phyloP scores from a whole-genome alignment of 2,113 vertebrate genomes.

The Cyanoramphus novaezelandiae region DNA sequence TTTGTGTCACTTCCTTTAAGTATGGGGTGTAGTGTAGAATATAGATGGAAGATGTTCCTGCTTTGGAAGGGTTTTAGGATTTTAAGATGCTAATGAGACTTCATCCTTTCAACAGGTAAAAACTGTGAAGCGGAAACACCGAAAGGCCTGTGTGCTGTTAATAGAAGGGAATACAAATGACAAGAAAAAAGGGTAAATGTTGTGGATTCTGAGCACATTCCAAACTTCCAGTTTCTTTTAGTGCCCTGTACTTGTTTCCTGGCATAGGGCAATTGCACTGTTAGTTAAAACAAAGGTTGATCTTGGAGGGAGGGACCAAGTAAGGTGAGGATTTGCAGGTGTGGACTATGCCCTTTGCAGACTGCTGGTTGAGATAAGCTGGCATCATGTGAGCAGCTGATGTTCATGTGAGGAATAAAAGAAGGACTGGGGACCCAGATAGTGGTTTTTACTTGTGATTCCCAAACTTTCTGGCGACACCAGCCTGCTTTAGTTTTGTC shows the following conservation, averaged over 20 bases:
- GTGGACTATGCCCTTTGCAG: not conserved
- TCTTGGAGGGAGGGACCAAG: not conserved
- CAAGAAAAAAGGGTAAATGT: slow-evolving; percentile 80
- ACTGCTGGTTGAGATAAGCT: not conserved
- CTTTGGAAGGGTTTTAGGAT: no score
- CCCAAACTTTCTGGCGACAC: not conserved
- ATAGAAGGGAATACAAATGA: slow-evolving; percentile 77
- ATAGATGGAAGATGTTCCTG: fast-evolving
- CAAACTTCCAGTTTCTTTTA: not conserved
- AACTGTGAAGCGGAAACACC: slow-evolving; percentile 79
- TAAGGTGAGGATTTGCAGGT: not conserved
- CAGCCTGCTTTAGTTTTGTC: not conserved
- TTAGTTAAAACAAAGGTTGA: no score
- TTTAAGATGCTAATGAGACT: not conserved
- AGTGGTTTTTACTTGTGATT: fast-evolving
- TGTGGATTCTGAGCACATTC: fast-evolving
- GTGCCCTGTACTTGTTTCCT: not conserved
- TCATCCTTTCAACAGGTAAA: slow-evolving; percentile 79
- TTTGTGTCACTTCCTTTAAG: not conserved
- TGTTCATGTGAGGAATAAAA: fast-evolving
- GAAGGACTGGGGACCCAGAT: not conserved
- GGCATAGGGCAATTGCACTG: not conserved
- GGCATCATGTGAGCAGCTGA: not conserved
- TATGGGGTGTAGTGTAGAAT: fast-evolving
- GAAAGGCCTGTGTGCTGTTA: slow-evolving; percentile 84